These are phyloP conservation scores for Oscheius sp. DNA, from an alignment of 2,888 invertebrate species.

Conservation along the genomic window DNA sequence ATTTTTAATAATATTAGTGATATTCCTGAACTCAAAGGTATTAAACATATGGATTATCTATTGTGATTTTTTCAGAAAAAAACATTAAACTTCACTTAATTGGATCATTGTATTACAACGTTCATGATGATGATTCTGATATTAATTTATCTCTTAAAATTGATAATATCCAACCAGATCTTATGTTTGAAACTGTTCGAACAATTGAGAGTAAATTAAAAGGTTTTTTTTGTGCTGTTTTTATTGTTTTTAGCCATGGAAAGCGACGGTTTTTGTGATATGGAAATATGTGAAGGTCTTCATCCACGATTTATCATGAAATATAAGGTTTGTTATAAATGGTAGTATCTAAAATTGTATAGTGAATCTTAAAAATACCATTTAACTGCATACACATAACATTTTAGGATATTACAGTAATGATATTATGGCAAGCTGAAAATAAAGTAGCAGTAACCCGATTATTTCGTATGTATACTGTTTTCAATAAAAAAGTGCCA, in stretches of 20 bases:
- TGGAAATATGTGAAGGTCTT: neutral
- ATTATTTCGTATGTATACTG: conserved; percentile 33
- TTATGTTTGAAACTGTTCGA: neutral
- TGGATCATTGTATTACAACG: neutral
- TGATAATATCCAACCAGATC: neutral
- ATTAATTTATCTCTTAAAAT: neutral
- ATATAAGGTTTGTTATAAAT: neutral
- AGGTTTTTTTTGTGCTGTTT: neutral
- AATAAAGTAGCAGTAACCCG: conserved; percentile 7
- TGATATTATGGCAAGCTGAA: neutral
- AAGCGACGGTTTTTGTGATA: neutral
- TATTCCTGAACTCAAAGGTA: neutral
- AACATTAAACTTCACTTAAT: neutral
- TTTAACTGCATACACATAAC: neutral
- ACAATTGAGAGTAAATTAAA: neutral
- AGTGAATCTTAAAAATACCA: too few species aligned
- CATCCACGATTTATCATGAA: neutral
- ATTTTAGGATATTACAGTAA: neutral
- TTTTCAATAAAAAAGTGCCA: conserved; percentile 43
- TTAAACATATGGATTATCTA: neutral
- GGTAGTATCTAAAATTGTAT: too few species aligned
- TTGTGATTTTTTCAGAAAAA: neutral
- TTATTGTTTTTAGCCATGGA: neutral
- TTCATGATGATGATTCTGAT: neutral
- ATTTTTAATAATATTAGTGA: neutral